phyloP scores from a whole-genome alignment of 2,797 vertebrate species.

The Dipus sagitta region DNA sequence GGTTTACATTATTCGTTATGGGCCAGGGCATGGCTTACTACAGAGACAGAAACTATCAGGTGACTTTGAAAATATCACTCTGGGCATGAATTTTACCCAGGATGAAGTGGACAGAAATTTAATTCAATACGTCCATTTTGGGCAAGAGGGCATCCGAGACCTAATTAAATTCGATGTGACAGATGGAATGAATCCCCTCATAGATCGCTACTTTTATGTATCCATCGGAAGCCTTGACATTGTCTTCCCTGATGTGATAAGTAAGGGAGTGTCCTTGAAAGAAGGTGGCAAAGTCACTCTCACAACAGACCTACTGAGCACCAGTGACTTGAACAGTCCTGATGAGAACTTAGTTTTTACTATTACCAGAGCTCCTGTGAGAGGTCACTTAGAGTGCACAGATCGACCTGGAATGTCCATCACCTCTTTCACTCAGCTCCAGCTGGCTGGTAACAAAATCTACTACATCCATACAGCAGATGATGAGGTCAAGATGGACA shows the following conservation, averaged over 20 bases:
- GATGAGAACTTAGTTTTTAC: conserved; percentile 97
- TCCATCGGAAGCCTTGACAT: conserved; percentile 94
- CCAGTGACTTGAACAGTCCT: conserved; percentile 97
- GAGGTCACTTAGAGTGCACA: conserved; percentile 96
- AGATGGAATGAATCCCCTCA: conserved; percentile 95
- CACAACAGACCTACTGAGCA: conserved; percentile 97
- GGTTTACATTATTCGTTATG: conserved; percentile 93
- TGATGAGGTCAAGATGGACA: conserved; percentile 98
- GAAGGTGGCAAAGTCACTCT: conserved; percentile 96
- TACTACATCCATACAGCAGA: conserved; percentile 97
- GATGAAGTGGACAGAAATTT: conserved; percentile 94
- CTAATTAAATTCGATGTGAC: conserved; percentile 98
- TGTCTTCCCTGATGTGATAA: conserved; percentile 96
- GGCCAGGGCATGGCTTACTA: conserved; percentile 93
- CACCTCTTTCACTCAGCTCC: conserved; percentile 95
- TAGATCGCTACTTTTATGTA: conserved; percentile 98
- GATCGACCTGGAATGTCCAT: conserved; percentile 93
- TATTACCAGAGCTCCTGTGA: conserved; percentile 94
- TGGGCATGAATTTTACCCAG: conserved; percentile 98
- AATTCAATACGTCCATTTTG: conserved; percentile 93
- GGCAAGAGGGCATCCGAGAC: conserved; percentile 95
- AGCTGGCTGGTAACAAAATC: conserved; percentile 97
- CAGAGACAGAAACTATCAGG: conserved; percentile 89
- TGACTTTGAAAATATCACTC: conserved; percentile 91
- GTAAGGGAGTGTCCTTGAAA: conserved; percentile 96